Base-by-base conservation (phyloP, 2,888 invertebrate genomes). In the Torymus texanus region DNA sequence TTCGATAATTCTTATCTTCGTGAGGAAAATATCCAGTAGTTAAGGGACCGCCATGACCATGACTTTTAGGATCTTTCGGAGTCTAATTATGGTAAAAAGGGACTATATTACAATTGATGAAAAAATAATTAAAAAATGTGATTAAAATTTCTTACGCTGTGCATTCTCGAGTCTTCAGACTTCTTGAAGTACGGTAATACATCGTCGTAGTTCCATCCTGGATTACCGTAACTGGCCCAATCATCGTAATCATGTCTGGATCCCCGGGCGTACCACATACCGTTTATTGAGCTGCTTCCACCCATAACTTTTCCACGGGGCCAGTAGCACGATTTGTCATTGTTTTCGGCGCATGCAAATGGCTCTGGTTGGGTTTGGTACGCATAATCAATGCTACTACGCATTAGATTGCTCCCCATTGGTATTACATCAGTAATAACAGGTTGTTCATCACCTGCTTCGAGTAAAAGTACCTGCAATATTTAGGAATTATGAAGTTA, bases 371-470 rank as follows among this genome's bases (percentile, higher is more conserved):
- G 93, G 0, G 94, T 94, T 74, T 92, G 89, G 87, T 93, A 94
- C 92, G 85, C 91, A 93, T 88, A 95, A 96, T 24, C 94, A 18
- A 94, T 92, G 84, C 91, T 79, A 13, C 81, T 41, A 41, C 10
- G 8, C 8, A 29, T 0, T 5, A 29, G 1, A 29, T 29, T 5
- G 41, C 41, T 3, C 1, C 5, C 10, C 73, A 95, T 2, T 51
- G 95, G 91, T 0, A 95, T 96, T 41, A 96, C 92, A 85, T 95
- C 95, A 0, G 95, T 94, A 66, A 95, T 91, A 84, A 94, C 93
- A 50, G 93, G 95, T 89, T 95, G 95, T 83, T 95, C 94, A 56
- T 92, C 93, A 16, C 96, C 96, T 0, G 95, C 95, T 91, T 96
- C 96, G 82, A 96, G 86, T 0, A 96, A 91, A 29, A 96, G 88